These are phyloP conservation scores for Paratilapia polleni DNA, from an alignment of 2,113 vertebrate species.

Conservation along the genomic window DNA sequence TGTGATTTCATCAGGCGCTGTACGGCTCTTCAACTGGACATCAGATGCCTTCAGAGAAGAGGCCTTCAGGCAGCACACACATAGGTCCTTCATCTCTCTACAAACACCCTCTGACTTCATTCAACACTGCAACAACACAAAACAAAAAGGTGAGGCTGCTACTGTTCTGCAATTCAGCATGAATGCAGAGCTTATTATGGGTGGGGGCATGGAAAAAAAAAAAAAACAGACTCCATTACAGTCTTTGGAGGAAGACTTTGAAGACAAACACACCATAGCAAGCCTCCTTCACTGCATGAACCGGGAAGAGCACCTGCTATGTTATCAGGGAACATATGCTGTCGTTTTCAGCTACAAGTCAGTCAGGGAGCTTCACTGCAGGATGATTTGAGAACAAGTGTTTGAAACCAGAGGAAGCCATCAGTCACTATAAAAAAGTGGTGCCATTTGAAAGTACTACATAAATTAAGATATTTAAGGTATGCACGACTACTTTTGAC, in stretches of 20 bases:
- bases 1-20: slow-evolving; percentile 51
- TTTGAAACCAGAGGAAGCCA: slow-evolving; percentile 1
- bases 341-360: slow-evolving; percentile 46
- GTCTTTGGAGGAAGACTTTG: slow-evolving; percentile 39
- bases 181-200: slow-evolving; percentile 24
- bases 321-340: slow-evolving; percentile 63
- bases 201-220: background rate
- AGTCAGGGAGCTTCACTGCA: slow-evolving; percentile 10
- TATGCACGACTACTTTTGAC: no score
- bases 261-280: slow-evolving; percentile 31
- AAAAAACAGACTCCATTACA: background rate
- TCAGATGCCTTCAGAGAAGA: slow-evolving; percentile 58
- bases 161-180: slow-evolving; percentile 48
- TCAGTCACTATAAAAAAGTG: background rate
- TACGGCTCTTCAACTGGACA: slow-evolving; percentile 36
- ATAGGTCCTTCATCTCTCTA: slow-evolving; percentile 32
- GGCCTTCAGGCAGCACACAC: slow-evolving; percentile 39
- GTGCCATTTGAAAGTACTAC: background rate
- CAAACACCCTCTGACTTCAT: slow-evolving; percentile 6
- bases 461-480: background rate
- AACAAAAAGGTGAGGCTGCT: slow-evolving; percentile 35
- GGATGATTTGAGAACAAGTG: slow-evolving; percentile 20
- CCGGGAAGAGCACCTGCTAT: slow-evolving; percentile 62
- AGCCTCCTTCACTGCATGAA: slow-evolving; percentile 50
- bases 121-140: slow-evolving; percentile 16